Percentiles rank a stretch among this genome's conserved stretches.
Conservation (phyloP, 2,888 invertebrate species). For the Cybosia mesomella region DNA sequence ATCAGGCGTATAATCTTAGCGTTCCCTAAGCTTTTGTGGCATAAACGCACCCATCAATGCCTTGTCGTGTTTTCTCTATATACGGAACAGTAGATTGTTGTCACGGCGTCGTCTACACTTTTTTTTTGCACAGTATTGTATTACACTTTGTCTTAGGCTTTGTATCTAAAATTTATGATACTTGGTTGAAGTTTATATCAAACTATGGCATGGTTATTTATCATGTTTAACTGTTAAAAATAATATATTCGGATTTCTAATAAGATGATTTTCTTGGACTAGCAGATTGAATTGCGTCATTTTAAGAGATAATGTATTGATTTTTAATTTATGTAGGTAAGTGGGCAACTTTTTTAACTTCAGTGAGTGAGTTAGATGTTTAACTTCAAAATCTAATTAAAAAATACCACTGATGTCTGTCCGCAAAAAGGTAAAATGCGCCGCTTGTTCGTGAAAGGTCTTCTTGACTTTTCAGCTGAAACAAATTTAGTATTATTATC, state of each 20-base stretch:
- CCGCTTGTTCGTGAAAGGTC: no score
- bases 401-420: no score
- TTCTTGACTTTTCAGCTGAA: no score
- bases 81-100: slow-evolving; percentile 10
- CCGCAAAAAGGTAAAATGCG: no score
- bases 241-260: background rate
- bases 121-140: slow-evolving; percentile 3
- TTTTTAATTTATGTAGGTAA: no score
- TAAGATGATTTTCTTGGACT: background rate
- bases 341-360: no score
- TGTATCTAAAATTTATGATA: background rate
- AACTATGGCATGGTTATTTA: background rate
- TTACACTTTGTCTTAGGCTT: background rate
- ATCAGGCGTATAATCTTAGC: slow-evolving; percentile 85
- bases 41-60: slow-evolving; percentile 64
- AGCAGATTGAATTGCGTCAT: background rate
- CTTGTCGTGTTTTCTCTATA: slow-evolving; percentile 45
- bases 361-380: no score
- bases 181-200: background rate
- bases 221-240: background rate
- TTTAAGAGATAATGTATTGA: background rate
- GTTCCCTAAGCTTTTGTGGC: slow-evolving; percentile 77
- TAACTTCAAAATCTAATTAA: no score
- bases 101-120: background rate
- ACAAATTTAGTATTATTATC: no score